A percentile compares a stretch with the other conserved stretches of the same genome.
Evolutionary conservation across 2,797 vertebrate genomes (phyloP).

Genomic region (Diglossa cyanea): DNA sequence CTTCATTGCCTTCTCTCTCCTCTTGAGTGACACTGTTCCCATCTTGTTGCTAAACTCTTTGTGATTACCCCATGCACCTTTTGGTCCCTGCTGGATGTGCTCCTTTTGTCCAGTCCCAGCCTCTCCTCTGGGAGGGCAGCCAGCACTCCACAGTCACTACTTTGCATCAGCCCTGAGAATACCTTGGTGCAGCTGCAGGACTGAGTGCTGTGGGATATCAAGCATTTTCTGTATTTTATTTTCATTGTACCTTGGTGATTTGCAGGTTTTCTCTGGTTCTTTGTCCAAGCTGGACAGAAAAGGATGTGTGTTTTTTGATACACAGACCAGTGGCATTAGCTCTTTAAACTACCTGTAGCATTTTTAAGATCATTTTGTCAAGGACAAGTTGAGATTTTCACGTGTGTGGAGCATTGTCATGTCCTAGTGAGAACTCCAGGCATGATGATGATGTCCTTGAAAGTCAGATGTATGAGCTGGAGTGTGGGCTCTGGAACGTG

Average conservation of each 20-base stretch:
- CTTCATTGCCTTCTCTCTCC: not conserved
- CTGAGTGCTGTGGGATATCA: not conserved
- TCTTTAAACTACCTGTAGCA: not conserved
- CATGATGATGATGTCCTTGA: not conserved
- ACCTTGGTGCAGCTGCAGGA: not conserved
- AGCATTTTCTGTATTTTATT: not conserved
- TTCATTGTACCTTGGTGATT: not conserved
- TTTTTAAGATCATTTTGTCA: not conserved
- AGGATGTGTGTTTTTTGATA: not conserved
- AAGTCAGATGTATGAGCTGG: not conserved
- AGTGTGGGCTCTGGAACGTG: not conserved
- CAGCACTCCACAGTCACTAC: not conserved
- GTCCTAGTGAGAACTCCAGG: not conserved
- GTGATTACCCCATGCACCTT: not conserved
- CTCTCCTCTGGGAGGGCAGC: not conserved
- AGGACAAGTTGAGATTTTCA: not conserved
- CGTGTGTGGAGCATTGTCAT: accelerated
- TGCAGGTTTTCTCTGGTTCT: not conserved
- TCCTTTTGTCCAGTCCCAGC: not conserved
- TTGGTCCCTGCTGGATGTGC: not conserved
- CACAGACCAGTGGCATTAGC: not conserved
- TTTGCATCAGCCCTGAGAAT: not conserved
- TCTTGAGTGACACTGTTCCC: not conserved
- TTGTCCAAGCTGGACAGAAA: not conserved
- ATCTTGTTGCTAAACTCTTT: not conserved